Percentiles rank a stretch among this genome's conserved stretches.
Evolutionary conservation across 2,797 vertebrate species (phyloP).

Genomic region (Amphiprion clarkii): DNA sequence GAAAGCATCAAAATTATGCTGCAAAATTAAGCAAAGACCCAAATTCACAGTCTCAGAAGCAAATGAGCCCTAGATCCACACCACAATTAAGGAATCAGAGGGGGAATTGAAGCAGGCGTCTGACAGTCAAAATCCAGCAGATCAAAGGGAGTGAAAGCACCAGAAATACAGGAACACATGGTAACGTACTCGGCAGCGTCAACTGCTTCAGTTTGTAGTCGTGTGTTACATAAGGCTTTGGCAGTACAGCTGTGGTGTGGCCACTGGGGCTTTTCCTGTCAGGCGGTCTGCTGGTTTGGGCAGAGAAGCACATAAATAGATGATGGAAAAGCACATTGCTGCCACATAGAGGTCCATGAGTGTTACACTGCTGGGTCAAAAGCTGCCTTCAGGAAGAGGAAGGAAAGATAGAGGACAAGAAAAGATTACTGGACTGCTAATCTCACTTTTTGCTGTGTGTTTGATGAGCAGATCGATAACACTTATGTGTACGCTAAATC

Average conservation of each 20-base stretch:
- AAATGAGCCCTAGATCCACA: not conserved
- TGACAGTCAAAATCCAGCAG: constrained; percentile 5
- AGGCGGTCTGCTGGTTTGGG: constrained; percentile 39
- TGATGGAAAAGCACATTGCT: constrained; percentile 40
- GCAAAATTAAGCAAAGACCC: constrained; percentile 11
- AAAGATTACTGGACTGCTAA: not conserved
- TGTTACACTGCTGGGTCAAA: not conserved
- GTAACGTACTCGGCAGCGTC: constrained; percentile 3
- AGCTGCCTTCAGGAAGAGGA: constrained; percentile 17
- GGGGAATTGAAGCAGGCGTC: not conserved
- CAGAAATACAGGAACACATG: constrained; percentile 23
- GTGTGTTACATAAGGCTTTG: constrained; percentile 60
- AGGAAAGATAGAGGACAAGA: not conserved
- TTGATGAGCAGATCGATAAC: not conserved
- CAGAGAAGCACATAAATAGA: constrained; percentile 51
- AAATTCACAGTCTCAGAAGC: constrained; percentile 8
- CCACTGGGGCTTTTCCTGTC: constrained; percentile 55
- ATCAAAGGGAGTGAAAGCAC: constrained; percentile 31
- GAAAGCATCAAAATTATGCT: constrained; percentile 5
- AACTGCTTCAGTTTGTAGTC: constrained; percentile 21
- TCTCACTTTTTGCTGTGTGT: not conserved
- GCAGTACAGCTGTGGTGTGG: constrained; percentile 51
- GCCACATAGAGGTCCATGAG: constrained; percentile 33
- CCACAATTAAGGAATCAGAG: constrained; percentile 6
- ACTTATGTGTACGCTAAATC: too few species aligned